These are phyloP conservation scores for Ganaspis brasiliensis DNA, from an alignment of 2,888 invertebrate species.

Conservation along the genomic window DNA sequence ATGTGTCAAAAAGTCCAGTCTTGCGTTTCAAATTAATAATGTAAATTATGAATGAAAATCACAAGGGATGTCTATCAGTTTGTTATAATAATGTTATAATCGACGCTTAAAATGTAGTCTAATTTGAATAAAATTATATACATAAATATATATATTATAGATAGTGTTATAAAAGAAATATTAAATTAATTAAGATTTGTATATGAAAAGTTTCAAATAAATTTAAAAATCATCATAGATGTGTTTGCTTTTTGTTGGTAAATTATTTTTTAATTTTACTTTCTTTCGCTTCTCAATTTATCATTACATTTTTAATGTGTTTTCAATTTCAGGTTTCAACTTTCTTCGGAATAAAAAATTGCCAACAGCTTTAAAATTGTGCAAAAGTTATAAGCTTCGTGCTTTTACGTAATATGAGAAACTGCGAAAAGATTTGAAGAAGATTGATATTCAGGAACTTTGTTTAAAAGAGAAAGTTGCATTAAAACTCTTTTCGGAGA, in stretches of 20 bases:
- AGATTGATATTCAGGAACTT: constrained; percentile 6
- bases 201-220: constrained; percentile 41
- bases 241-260: neutral
- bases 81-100: constrained; percentile 30
- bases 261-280: no score
- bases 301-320: no score
- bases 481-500: constrained; percentile 4
- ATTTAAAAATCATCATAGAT: constrained; percentile 4
- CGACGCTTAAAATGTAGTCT: constrained; percentile 21
- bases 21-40: constrained; percentile 7
- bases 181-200: constrained; percentile 23
- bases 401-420: neutral
- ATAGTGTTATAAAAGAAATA: constrained; percentile 3
- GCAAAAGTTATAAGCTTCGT: neutral
- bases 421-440: neutral
- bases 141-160: constrained; percentile 7
- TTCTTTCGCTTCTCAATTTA: no score
- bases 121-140: neutral
- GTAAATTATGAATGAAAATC: neutral
- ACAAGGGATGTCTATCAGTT: neutral
- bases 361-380: no score
- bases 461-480: neutral
- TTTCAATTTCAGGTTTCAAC: no score
- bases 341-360: neutral
- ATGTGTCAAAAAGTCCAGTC: neutral